Evolutionary conservation across 2,797 vertebrate genomes (phyloP).

Genomic region (Myotis daubentonii): DNA sequence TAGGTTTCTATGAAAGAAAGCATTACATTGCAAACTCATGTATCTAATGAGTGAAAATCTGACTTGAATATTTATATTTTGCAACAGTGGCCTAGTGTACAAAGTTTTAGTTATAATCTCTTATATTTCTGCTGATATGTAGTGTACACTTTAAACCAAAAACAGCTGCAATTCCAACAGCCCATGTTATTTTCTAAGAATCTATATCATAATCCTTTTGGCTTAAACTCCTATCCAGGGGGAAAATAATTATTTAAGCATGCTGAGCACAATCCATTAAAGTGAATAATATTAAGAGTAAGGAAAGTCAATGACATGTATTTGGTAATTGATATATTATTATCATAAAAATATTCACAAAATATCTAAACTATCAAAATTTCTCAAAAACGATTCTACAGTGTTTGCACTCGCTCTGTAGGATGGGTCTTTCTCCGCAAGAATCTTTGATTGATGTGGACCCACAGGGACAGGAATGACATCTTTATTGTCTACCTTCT

Average conservation of each 20-base stretch:
- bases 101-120: neutral
- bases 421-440: neutral
- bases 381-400: slow-evolving; percentile 22
- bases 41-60: neutral
- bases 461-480: neutral
- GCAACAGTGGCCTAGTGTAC: neutral
- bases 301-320: neutral
- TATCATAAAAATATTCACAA: slow-evolving; percentile 31
- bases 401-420: neutral
- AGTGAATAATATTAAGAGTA: slow-evolving; percentile 38
- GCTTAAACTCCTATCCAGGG: neutral
- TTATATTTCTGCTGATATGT: neutral
- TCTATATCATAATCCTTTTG: neutral
- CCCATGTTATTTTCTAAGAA: neutral
- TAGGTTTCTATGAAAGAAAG: slow-evolving; percentile 22
- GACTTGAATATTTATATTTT: neutral
- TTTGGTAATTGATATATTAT: slow-evolving; percentile 24
- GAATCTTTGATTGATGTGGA: neutral
- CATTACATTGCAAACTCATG: neutral
- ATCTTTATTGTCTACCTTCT: neutral
- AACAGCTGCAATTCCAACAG: neutral
- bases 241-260: neutral
- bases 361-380: neutral
- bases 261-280: neutral
- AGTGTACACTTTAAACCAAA: neutral